Evolutionary conservation across 2,113 vertebrate species (phyloP).

Genomic region (Limnothrissa miodon): DNA sequence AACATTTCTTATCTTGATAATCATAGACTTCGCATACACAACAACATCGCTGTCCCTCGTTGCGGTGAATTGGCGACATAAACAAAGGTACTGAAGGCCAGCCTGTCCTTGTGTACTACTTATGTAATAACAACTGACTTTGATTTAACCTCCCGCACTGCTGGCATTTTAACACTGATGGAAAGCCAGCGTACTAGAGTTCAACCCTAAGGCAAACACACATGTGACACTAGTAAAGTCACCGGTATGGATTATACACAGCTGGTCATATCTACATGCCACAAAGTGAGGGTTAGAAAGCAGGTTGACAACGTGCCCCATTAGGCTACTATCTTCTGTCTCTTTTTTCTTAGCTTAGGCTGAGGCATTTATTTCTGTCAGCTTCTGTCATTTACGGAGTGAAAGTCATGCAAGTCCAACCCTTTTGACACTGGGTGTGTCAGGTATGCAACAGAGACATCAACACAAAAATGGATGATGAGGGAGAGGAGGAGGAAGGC

Average conservation of each 20-base stretch:
- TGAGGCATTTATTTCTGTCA: not conserved
- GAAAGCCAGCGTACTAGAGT: not conserved
- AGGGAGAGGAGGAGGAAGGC: not conserved
- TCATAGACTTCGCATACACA: slow-evolving; percentile 30
- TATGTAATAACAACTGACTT: slow-evolving; percentile 7
- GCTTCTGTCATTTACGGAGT: slow-evolving; percentile 16
- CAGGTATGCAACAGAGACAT: slow-evolving; percentile 26
- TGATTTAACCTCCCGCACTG: not conserved
- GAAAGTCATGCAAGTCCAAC: slow-evolving; percentile 43
- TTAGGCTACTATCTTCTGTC: not conserved
- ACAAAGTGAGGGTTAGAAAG: not conserved
- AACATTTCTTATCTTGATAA: no score
- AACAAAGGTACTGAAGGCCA: not conserved
- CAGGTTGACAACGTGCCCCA: not conserved
- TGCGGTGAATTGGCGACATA: not conserved
- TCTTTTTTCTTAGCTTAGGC: not conserved
- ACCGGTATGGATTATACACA: not conserved
- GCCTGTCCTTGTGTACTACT: not conserved
- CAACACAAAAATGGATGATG: not conserved
- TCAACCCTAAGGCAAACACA: not conserved
- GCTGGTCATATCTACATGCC: not conserved
- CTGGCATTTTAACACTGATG: slow-evolving; percentile 15
- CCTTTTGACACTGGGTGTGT: slow-evolving; percentile 57
- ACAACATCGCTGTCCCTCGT: not conserved
- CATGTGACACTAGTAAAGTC: not conserved